Evolutionary conservation across 2,797 vertebrate genomes (phyloP), one percentile per base, ranked within the genome.

Genomic region (Taeniopygia guttata): DNA sequence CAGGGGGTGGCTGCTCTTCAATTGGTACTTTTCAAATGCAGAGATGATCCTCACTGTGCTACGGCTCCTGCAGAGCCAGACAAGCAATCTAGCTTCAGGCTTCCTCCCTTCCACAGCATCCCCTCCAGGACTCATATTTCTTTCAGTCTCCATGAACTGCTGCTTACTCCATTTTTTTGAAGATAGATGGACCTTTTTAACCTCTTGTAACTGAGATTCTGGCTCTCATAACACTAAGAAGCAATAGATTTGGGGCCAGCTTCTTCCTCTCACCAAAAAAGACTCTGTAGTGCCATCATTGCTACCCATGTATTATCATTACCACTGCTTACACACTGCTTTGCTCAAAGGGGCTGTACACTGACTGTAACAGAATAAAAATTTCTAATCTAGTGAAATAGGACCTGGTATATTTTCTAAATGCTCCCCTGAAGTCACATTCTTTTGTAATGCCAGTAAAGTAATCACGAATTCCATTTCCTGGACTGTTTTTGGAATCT

Each of bases 121-220:
- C 43, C 52, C 86, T 94, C 68, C 72, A 91, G 62, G 38, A 89
- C 76, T n/a, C 45, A 19, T 12, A 12, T 62, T 80, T 85, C 84
- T 84, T 90, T 92, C 84, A 48, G 46, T 38, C 69, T 87, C 68
- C 30, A 22, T 68, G 68, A 89, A 34, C 46, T 60, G n/a, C 64
- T 92, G 48, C 76, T 94, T 81, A 42, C 27, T 54, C 38, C 23
- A 8, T 49, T 89, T 93, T 93, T 95, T 91, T 93, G 93, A 95
- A 55, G 58, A 27, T 12, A 59, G 73, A 63, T 5, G 1, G 58
- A 46, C n/a, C 68, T 81, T 83, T 78, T 91, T 89, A 91, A 91
- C 91, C 82, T 87, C 87, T n/a, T 52, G 84, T 84, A 75, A 91
- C 55, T 0, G 13, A 93, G 76, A 78, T 46, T 22, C 11, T 84